Percentiles rank a stretch among this genome's conserved stretches.
Conservation (phyloP, 1,140 invertebrate genomes). For the Habropoda laboriosa region DNA sequence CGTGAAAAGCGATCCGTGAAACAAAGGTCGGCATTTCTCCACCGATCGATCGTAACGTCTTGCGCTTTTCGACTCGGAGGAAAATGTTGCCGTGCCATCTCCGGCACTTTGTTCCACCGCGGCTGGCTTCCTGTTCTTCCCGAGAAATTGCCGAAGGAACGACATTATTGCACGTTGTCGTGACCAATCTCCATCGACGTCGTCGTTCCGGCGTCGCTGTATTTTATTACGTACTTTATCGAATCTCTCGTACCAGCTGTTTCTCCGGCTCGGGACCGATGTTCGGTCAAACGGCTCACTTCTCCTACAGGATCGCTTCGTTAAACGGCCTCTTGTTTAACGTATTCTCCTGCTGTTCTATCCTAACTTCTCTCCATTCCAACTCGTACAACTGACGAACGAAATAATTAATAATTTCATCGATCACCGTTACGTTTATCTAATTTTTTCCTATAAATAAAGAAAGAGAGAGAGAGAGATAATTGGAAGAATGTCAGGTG, state of each 20-base stretch:
- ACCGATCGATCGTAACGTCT: conserved; percentile 42
- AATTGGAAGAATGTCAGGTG: no score
- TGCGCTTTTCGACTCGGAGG: conserved; percentile 10
- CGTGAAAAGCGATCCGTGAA: not conserved
- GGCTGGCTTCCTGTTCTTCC: conserved; percentile 32
- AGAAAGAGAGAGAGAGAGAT: no score
- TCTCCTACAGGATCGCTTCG: not conserved
- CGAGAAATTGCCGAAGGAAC: conserved; percentile 56
- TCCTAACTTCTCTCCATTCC: no score
- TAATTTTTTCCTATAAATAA: no score
- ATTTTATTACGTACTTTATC: conserved; percentile 63
- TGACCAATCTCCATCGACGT: conserved; percentile 57
- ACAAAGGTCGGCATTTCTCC: not conserved
- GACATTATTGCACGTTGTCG: conserved; percentile 65
- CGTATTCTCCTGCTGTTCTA: not conserved
- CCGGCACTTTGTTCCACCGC: conserved; percentile 47
- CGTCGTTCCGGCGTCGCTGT: conserved; percentile 30
- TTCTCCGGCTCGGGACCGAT: conserved; percentile 3
- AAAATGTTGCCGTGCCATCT: conserved; percentile 35
- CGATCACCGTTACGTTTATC: no score
- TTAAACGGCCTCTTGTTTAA: not conserved
- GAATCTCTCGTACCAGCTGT: conserved; percentile 38
- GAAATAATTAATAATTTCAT: not conserved
- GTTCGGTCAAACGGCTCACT: not conserved
- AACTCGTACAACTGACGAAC: not conserved